Evolutionary conservation across 2,888 invertebrate species (phyloP).

Genomic region (Apamea crenata): DNA sequence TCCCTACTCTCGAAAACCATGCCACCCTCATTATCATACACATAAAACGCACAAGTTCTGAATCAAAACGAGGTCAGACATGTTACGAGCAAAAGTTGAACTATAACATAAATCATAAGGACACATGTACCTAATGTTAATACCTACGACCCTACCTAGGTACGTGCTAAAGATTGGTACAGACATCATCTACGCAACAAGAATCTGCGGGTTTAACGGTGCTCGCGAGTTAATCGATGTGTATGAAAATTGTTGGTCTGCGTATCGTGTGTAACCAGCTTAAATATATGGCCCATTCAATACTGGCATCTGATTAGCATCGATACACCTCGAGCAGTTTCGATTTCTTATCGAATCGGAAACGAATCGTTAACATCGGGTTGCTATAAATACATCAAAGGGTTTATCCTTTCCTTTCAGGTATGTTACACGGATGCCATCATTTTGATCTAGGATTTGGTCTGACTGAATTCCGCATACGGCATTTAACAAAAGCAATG

Average conservation of each 20-base stretch:
- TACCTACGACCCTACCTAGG: conserved; percentile 25
- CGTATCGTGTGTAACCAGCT: conserved; percentile 26
- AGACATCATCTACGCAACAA: conserved; percentile 12
- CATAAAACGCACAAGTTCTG: conserved; percentile 36
- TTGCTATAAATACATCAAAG: conserved; percentile 49
- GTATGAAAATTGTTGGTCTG: conserved; percentile 17
- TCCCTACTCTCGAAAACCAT: neutral
- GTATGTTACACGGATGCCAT: neutral
- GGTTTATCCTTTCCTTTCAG: conserved; percentile 1
- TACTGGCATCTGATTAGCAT: conserved; percentile 43
- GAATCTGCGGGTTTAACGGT: conserved; percentile 1
- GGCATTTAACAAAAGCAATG: neutral
- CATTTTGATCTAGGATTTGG: neutral
- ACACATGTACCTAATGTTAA: conserved; percentile 33
- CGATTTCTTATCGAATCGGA: conserved; percentile 48
- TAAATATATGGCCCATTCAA: conserved; percentile 44
- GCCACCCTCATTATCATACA: conserved; percentile 21
- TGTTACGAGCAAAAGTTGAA: conserved; percentile 57
- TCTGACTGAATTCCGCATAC: too few relatives aligned
- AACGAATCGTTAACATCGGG: conserved; percentile 39
- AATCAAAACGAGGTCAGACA: conserved; percentile 53
- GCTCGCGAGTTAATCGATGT: neutral
- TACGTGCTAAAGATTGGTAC: conserved; percentile 10
- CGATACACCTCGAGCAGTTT: conserved; percentile 31
- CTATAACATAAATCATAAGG: conserved; percentile 59